These are phyloP conservation scores for Semnornis frantzii DNA, from an alignment of 2,113 vertebrate species.

Conservation along the genomic window DNA sequence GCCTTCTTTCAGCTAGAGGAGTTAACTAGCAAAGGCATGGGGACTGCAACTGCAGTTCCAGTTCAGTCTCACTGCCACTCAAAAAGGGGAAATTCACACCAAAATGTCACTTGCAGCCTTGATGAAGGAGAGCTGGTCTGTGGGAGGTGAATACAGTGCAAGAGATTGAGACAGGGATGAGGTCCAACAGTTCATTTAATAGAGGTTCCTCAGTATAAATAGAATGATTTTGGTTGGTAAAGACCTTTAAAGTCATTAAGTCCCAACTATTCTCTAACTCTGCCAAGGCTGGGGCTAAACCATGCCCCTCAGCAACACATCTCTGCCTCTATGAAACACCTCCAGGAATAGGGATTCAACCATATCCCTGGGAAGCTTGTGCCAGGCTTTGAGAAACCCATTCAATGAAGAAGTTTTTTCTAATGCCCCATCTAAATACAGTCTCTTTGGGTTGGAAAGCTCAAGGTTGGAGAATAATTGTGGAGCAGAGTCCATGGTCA, in stretches of 20 bases:
- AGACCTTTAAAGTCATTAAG: too few relatives aligned
- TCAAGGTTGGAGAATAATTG: background rate
- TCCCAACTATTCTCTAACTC: too few relatives aligned
- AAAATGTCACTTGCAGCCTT: background rate
- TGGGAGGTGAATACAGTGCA: background rate
- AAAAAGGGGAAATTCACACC: accelerated
- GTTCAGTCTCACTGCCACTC: accelerated
- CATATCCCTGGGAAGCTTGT: too few relatives aligned
- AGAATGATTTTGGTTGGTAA: too few relatives aligned
- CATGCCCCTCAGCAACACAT: too few relatives aligned
- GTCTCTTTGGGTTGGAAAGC: background rate
- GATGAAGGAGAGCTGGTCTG: background rate
- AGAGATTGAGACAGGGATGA: background rate
- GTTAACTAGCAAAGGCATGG: background rate
- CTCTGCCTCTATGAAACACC: too few relatives aligned
- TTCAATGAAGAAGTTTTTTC: too few relatives aligned
- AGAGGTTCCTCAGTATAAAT: background rate
- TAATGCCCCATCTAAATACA: too few relatives aligned
- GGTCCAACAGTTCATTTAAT: background rate
- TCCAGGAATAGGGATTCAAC: too few relatives aligned
- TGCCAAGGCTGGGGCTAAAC: too few relatives aligned
- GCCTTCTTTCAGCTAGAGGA: background rate
- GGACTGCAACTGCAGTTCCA: background rate
- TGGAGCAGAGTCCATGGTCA: background rate
- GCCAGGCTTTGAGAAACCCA: too few relatives aligned